These are phyloP conservation scores for Rotaria sp. DNA, from an alignment of 2,888 invertebrate species.

Conservation along the genomic window DNA sequence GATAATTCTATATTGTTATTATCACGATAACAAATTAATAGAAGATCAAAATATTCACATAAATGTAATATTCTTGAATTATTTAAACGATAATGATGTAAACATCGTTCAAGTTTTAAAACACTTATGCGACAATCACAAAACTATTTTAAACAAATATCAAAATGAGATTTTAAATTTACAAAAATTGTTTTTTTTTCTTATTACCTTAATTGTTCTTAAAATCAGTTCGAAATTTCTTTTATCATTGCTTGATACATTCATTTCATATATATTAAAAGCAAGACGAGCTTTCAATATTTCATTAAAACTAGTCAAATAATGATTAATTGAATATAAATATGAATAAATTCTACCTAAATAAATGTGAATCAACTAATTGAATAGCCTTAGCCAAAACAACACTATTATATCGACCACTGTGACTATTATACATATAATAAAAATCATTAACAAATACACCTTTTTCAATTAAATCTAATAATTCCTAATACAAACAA, in stretches of 20 bases:
- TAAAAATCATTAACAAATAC: neutral
- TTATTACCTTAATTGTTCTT: neutral
- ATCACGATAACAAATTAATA: neutral
- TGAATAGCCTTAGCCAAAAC: neutral
- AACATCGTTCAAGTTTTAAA: neutral
- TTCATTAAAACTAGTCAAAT: neutral
- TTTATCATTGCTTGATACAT: neutral
- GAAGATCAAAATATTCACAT: slow-evolving; percentile 18
- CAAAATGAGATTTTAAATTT: neutral
- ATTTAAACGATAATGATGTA: neutral
- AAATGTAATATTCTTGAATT: neutral
- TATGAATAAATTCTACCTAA: neutral
- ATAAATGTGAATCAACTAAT: slow-evolving; percentile 16
- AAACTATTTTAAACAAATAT: neutral
- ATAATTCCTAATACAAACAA: neutral
- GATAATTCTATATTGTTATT: neutral
- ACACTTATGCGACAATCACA: neutral
- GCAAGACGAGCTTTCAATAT: neutral
- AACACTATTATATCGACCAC: neutral
- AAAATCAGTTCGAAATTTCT: neutral
- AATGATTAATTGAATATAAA: neutral
- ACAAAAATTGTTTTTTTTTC: neutral
- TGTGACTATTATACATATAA: neutral
- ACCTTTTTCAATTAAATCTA: neutral
- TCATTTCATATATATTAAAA: neutral